Conservation (phyloP, 53 echinoderm and acorn worm genomes). For the Antedon mediterranea region DNA sequence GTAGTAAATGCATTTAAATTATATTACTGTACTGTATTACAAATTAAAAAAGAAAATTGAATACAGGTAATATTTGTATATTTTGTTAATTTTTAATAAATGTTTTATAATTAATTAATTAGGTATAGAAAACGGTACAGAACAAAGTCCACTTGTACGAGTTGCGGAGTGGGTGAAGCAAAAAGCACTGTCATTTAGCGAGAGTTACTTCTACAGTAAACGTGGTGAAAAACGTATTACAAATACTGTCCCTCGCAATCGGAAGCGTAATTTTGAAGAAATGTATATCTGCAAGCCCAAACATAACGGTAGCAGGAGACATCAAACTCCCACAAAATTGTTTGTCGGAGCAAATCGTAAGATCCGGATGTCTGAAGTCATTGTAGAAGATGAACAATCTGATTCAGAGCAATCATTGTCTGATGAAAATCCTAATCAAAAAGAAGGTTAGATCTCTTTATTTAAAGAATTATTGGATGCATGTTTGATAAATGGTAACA, state of each 20-base stretch:
- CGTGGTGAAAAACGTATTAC: neutral
- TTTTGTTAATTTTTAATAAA: neutral
- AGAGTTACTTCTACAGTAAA: conserved; percentile 54
- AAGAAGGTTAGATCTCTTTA: neutral
- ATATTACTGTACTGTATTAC: too few species aligned
- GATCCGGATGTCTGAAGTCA: neutral
- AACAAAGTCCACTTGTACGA: neutral
- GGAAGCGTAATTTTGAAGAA: neutral
- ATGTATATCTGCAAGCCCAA: neutral
- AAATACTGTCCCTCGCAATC: neutral
- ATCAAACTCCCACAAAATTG: neutral
- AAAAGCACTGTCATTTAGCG: conserved; percentile 54
- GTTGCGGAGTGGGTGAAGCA: conserved; percentile 51
- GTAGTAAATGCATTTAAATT: too few species aligned
- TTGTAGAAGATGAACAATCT: neutral
- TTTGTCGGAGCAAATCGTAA: neutral
- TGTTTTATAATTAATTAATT: too few species aligned
- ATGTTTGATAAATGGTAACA: too few species aligned
- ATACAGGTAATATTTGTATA: too few species aligned
- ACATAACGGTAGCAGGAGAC: neutral
- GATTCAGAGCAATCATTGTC: neutral
- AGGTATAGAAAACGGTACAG: neutral
- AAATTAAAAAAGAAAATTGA: too few species aligned
- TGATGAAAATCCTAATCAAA: neutral
- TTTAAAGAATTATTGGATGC: too few species aligned